These are phyloP conservation scores for Microtus ochrogaster DNA, from an alignment of 2,113 vertebrate species.

Conservation along the genomic window DNA sequence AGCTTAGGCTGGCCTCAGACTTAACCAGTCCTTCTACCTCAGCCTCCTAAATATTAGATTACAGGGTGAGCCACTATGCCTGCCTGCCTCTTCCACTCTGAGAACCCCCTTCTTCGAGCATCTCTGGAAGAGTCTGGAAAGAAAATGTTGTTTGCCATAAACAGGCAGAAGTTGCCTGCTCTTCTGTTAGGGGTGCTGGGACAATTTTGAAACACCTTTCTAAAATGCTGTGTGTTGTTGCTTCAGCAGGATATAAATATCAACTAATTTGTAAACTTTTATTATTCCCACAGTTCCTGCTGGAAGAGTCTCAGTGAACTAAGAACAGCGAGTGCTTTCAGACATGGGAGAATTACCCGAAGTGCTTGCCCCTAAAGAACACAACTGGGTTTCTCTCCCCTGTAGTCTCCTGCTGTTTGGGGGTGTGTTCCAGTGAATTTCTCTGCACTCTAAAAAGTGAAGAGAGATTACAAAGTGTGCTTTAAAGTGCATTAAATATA, in stretches of 20 bases:
- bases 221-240: not conserved
- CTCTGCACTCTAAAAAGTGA: slow-evolving; percentile 68
- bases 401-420: slow-evolving; percentile 28
- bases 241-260: slow-evolving; percentile 23
- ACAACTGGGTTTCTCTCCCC: not conserved
- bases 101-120: not conserved
- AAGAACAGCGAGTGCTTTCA: not conserved
- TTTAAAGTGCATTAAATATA: slow-evolving; percentile 84
- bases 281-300: not conserved
- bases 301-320: not conserved
- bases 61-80: not conserved
- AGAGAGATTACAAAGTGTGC: slow-evolving; percentile 71
- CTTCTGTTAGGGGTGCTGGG: not conserved
- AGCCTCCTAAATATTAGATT: not conserved
- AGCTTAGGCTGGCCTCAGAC: not conserved
- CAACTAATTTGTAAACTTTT: not conserved
- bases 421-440: slow-evolving; percentile 72
- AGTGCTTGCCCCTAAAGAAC: not conserved
- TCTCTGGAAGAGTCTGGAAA: slow-evolving; percentile 25
- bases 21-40: not conserved
- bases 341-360: slow-evolving; percentile 35
- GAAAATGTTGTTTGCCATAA: not conserved
- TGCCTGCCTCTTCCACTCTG: not conserved
- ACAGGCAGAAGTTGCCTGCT: not conserved
- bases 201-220: not conserved